These are phyloP conservation scores for Lithophane socia DNA, from an alignment of 2,888 invertebrate genomes.

Conservation along the genomic window DNA sequence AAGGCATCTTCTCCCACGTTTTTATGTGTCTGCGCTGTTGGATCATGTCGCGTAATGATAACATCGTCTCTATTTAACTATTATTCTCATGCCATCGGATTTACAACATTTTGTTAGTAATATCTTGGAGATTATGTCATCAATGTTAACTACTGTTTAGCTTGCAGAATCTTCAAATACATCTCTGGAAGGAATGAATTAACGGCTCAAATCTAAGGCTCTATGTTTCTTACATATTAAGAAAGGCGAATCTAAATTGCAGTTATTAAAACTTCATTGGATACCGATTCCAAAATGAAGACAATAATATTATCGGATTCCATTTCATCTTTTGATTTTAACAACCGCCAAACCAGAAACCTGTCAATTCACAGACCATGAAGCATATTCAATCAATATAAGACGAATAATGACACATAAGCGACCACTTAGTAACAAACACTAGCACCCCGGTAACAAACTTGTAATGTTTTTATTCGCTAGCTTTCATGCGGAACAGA, in stretches of 20 bases:
- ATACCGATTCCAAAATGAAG: neutral
- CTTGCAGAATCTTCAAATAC: neutral
- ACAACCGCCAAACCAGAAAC: neutral
- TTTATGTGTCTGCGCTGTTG: constrained; percentile 70
- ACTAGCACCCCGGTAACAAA: constrained; percentile 25
- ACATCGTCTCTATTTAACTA: constrained; percentile 56
- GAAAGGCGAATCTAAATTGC: neutral
- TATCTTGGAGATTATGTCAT: too few relatives aligned
- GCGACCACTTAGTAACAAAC: constrained; percentile 11
- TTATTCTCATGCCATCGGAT: constrained; percentile 52
- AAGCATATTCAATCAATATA: constrained; percentile 7
- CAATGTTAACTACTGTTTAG: neutral
- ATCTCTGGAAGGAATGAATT: too few relatives aligned
- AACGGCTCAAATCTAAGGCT: neutral
- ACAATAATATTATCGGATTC: neutral
- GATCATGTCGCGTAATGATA: constrained; percentile 74
- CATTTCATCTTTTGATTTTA: neutral
- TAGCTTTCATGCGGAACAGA: constrained; percentile 65
- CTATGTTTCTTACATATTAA: neutral
- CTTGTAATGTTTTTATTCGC: constrained; percentile 52
- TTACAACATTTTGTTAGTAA: constrained; percentile 41
- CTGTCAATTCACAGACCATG: constrained; percentile 6
- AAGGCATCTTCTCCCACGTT: constrained; percentile 76
- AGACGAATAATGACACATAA: constrained; percentile 8
- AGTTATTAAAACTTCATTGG: neutral